Conservation (phyloP, 2,888 invertebrate genomes). For the Elegia similella region DNA sequence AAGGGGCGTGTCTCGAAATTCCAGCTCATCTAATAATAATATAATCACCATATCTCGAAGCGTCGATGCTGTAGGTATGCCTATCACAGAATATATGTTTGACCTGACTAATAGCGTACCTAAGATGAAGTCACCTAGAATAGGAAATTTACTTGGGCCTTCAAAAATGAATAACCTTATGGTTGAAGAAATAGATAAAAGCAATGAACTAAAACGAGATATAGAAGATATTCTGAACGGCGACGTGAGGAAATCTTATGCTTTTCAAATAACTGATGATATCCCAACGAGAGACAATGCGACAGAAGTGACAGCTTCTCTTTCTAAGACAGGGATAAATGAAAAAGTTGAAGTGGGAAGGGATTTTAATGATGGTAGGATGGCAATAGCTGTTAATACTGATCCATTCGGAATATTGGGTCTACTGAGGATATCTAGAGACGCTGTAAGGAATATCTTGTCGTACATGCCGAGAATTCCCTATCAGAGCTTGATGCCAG, state of each 20-base stretch:
- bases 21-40: conserved; percentile 10
- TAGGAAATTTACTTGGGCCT: conserved; percentile 15
- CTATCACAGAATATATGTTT: conserved; percentile 29
- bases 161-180: conserved; percentile 37
- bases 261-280: conserved; percentile 45
- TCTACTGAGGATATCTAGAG: conserved; percentile 54
- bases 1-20: conserved; percentile 19
- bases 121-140: conserved; percentile 22
- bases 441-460: conserved; percentile 50
- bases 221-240: conserved; percentile 42
- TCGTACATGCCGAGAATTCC: conserved; percentile 54
- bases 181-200: conserved; percentile 48
- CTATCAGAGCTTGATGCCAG: conserved; percentile 42
- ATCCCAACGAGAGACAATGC: conserved; percentile 55
- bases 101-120: conserved; percentile 29
- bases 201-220: conserved; percentile 43
- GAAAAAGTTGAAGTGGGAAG: neutral
- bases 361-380: conserved; percentile 23
- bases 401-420: conserved; percentile 59
- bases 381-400: conserved; percentile 66
- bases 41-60: conserved; percentile 31
- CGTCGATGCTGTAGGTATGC: conserved; percentile 24
- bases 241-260: conserved; percentile 31
- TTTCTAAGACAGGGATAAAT: conserved; percentile 31
- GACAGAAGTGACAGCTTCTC: conserved; percentile 53